phyloP scores from a whole-genome alignment of 2,113 vertebrate species.

The Alexandromys fortis region DNA sequence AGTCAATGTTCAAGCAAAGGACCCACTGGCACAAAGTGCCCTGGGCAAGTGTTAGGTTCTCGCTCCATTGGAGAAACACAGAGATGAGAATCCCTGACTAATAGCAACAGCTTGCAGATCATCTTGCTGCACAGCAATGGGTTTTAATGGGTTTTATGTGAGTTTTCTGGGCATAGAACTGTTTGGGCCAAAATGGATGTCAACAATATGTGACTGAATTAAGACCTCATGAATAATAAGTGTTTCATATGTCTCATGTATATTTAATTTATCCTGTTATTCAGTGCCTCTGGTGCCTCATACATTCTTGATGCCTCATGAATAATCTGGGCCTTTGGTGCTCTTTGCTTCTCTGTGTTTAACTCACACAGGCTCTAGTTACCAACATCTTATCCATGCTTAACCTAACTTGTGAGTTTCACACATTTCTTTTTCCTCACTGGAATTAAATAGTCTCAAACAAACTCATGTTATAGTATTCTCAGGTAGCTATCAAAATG shows the following conservation, averaged over 20 bases:
- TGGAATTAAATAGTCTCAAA: not conserved
- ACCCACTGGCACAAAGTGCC: not conserved
- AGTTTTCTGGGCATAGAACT: not conserved
- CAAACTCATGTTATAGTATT: not conserved
- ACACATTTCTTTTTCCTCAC: not conserved
- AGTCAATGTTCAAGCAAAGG: not conserved
- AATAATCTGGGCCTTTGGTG: slow-evolving; percentile 19
- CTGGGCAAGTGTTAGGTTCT: not conserved
- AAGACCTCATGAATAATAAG: slow-evolving; percentile 57
- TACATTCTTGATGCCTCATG: slow-evolving; percentile 52
- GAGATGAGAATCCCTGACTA: not conserved
- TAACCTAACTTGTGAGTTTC: not conserved
- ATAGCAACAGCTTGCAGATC: not conserved
- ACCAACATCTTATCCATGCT: not conserved
- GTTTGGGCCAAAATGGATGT: slow-evolving; percentile 37
- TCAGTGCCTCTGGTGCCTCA: slow-evolving; percentile 14
- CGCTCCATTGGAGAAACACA: not conserved
- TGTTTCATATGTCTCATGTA: slow-evolving; percentile 39
- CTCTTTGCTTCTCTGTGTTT: not conserved
- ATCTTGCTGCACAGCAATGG: not conserved
- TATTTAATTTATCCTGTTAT: slow-evolving; percentile 53
- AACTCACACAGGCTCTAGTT: not conserved
- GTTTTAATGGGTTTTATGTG: not conserved
- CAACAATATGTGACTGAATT: slow-evolving; percentile 35
- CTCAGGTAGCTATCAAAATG: not conserved